Conservation (phyloP, 2,113 vertebrate genomes). For the Arvicanthis niloticus region DNA sequence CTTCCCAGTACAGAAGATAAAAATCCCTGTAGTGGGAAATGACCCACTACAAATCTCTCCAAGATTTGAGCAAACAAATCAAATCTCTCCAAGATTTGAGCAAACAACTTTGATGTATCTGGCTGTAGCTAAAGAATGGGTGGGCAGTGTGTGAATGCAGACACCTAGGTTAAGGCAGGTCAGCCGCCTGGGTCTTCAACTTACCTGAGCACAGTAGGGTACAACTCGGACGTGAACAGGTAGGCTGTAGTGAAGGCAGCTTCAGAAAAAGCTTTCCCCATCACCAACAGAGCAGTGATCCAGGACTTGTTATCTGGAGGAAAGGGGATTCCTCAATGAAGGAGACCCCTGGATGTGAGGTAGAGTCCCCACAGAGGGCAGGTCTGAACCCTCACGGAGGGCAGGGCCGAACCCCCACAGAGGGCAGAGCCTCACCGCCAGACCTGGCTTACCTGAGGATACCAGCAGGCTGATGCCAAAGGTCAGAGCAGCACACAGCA, state of each 20-base stretch:
- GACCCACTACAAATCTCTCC: too few species aligned
- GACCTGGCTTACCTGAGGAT: conserved; percentile 83
- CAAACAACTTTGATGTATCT: background rate
- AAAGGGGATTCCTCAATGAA: background rate
- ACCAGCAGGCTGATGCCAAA: conserved; percentile 86
- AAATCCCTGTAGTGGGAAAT: too few species aligned
- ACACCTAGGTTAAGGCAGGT: background rate
- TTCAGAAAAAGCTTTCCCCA: conserved; percentile 91
- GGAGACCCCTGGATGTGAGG: background rate
- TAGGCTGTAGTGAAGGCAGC: conserved; percentile 88
- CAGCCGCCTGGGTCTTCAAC: conserved; percentile 40
- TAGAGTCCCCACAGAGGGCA: background rate
- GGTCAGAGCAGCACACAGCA: conserved; percentile 86
- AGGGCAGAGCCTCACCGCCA: background rate
- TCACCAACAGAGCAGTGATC: conserved; percentile 85
- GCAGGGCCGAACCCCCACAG: background rate
- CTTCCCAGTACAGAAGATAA: too few species aligned
- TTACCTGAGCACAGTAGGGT: conserved; percentile 94
- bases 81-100: background rate
- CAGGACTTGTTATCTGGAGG: conserved; percentile 83
- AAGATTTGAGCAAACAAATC: background rate
- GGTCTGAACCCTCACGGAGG: background rate
- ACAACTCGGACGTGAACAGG: conserved; percentile 92
- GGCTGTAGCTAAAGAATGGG: background rate
- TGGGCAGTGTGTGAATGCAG: background rate